Base-by-base conservation (phyloP, 2,797 vertebrate genomes). In the Danio jaintianensis region DNA sequence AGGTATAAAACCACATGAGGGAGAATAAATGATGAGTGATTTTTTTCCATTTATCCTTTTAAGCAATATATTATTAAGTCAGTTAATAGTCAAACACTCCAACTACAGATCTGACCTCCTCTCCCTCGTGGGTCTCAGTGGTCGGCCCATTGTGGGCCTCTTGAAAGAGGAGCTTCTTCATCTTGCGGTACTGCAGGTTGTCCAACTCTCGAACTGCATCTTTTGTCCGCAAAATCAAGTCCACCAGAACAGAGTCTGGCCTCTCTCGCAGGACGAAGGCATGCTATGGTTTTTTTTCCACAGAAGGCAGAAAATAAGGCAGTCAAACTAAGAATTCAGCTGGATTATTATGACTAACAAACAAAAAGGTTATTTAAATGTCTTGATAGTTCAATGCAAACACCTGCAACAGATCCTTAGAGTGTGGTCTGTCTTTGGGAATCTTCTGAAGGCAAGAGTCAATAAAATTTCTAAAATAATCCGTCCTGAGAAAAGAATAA, bases 401-500 rank as follows among this genome's bases (percentile, higher is more conserved):
- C 89, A 99, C 97, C 93, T 97, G 97, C 91, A 98, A 93, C 93
- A 99, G 96, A 92, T 98, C 97, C 76, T 98, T 96, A 83, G 98
- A 99, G 90, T 96, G 97, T 36, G 97, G 97, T 84, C 98, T 93
- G 93, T 99, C 98, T 93, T 98, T 97, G 90, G 97, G 97, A 90
- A 98, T 96, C 95, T 99, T 99, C 94, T 99, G 97, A 93, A 99
- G 97, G 92, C 98, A 99, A 93, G 97, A 98, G 93, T 99, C 97
- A 79, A 98, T 92, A 92, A 99, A 98, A 94, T 98, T 99, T 91
- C 97, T 95, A 92, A 99, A 99, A 93, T 97, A 98, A 93, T 99
- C 97, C 90, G 97, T 96, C 98, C 98, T 99, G 90, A 89, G 78
- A 89, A 88, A 80, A 88, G 84, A 88, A 29, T 45, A 68, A 38